Base-by-base conservation (phyloP, 1,140 invertebrate genomes). In the Temnothorax nylanderi region DNA sequence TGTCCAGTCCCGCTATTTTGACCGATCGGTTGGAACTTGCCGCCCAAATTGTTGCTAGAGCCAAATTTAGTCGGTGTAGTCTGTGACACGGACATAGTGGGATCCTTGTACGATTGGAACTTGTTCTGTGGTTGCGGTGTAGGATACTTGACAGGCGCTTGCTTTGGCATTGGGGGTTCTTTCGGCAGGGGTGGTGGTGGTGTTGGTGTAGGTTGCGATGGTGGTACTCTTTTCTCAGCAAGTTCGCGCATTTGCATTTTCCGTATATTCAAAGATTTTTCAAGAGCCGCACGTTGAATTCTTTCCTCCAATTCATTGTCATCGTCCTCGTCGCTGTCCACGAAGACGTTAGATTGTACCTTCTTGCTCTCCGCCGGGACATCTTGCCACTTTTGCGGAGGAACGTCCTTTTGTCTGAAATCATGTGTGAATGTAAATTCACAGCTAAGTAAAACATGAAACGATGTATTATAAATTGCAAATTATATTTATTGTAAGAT, bases 21-120 rank as follows among this genome's bases (percentile, higher is more conserved):
- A 0, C 95, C 95, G 8, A 95, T 95, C 0, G 95, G 95, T 51
- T 95, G 95, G 56, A 95, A 95, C 60, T 95, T 95, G 7, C 93
- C 93, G 0, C 94, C 94, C 0, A 95, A 89, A 65, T 89, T 86
- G n/a, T 90, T 91, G 2, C 84, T 90, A 18, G 94, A 95, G 0
- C 89, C 87, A 26, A 94, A 95, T 44, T 95, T 95, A 0, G 74
- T 88, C 0, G 92, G 90, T 2, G 88, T 91, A 37, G 88, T 81
- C 18, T 93, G 93, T 10, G 90, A 89, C 4, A 90, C 87, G 1
- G 92, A 89, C 3, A 88, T 69, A 6, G 92, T 69, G 0, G 92
- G 86, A 1, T 94, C 94, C 81, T 95, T 95, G 76, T 95, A 95
- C 0, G 89, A 88, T 13, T 92, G 92, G 56, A 94, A 95, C 69